phyloP scores from a whole-genome alignment of 2,888 invertebrate genomes.

The Melieria omissa region DNA sequence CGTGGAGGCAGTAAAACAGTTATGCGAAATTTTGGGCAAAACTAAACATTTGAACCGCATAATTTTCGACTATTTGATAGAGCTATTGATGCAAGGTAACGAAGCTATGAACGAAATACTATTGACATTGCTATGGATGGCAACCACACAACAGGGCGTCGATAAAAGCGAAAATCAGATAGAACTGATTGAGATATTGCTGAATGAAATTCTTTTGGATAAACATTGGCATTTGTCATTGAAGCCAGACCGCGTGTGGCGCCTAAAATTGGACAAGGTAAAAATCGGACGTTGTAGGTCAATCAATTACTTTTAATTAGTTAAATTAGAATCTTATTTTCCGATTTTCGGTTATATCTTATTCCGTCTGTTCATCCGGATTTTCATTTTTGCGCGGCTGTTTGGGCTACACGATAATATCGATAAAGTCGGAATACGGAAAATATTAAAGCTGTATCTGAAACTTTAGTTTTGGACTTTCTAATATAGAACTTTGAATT shows the following conservation, averaged over 20 bases:
- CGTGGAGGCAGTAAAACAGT: slow-evolving; percentile 68
- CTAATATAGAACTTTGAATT: neutral
- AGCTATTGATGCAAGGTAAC: slow-evolving; percentile 69
- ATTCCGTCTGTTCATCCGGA: too few relatives aligned
- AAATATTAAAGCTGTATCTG: too few relatives aligned
- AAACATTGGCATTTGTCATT: slow-evolving; percentile 62
- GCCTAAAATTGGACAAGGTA: slow-evolving; percentile 56
- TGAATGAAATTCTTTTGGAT: slow-evolving; percentile 59
- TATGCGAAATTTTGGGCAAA: slow-evolving; percentile 71
- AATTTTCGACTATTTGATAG: slow-evolving; percentile 73
- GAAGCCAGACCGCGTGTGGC: slow-evolving; percentile 55
- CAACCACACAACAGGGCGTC: slow-evolving; percentile 43
- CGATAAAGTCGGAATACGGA: too few relatives aligned
- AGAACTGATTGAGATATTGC: slow-evolving; percentile 51
- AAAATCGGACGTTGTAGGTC: neutral
- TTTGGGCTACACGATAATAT: too few relatives aligned
- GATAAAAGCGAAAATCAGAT: slow-evolving; percentile 40
- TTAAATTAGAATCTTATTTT: too few relatives aligned
- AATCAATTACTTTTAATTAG: too few relatives aligned
- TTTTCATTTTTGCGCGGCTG: too few relatives aligned
- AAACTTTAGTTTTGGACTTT: too few relatives aligned
- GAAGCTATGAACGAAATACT: slow-evolving; percentile 72
- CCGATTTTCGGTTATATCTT: too few relatives aligned
- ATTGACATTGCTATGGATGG: slow-evolving; percentile 54
- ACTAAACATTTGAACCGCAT: slow-evolving; percentile 68